Percentiles rank a stretch among this genome's conserved stretches.
These are phyloP conservation scores for Triplophysa dalaica DNA, from an alignment of 2,113 vertebrate genomes.

Conservation along the genomic window DNA sequence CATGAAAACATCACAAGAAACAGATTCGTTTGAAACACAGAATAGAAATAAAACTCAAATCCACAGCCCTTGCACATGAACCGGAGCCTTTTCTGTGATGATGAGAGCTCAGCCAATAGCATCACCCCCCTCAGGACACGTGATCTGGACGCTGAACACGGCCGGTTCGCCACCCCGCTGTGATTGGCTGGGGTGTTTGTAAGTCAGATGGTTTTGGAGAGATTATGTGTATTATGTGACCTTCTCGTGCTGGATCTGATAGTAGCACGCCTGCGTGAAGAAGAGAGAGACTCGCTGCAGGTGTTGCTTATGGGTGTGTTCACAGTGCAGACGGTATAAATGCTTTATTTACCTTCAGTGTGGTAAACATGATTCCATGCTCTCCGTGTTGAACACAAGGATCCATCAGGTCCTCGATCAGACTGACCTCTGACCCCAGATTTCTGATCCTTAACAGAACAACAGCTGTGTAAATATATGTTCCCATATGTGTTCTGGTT, in stretches of 20 bases:
- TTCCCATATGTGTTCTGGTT: slow-evolving; percentile 65
- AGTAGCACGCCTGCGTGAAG: slow-evolving; percentile 90
- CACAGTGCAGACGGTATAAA: background rate
- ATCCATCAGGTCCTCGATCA: slow-evolving; percentile 98
- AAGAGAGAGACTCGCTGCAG: background rate
- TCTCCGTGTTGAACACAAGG: slow-evolving; percentile 95
- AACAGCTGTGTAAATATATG: background rate
- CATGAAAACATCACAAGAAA: background rate
- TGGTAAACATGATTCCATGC: slow-evolving; percentile 99
- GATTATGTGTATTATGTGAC: slow-evolving; percentile 76
- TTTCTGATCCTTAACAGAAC: slow-evolving; percentile 85
- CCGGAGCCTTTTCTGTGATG: background rate
- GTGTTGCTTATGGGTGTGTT: background rate
- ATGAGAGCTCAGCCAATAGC: background rate
- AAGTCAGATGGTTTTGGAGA: background rate
- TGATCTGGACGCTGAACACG: background rate
- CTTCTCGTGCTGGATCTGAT: slow-evolving; percentile 98
- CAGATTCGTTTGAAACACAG: background rate
- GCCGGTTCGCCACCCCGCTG: background rate
- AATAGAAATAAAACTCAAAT: background rate
- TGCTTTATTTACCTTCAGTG: slow-evolving; percentile 82
- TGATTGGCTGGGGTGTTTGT: background rate
- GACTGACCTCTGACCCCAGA: slow-evolving; percentile 93
- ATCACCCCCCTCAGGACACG: background rate
- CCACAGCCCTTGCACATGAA: background rate